Conservation (phyloP, 2,113 vertebrate genomes). For the Nothobranchius furzeri region DNA sequence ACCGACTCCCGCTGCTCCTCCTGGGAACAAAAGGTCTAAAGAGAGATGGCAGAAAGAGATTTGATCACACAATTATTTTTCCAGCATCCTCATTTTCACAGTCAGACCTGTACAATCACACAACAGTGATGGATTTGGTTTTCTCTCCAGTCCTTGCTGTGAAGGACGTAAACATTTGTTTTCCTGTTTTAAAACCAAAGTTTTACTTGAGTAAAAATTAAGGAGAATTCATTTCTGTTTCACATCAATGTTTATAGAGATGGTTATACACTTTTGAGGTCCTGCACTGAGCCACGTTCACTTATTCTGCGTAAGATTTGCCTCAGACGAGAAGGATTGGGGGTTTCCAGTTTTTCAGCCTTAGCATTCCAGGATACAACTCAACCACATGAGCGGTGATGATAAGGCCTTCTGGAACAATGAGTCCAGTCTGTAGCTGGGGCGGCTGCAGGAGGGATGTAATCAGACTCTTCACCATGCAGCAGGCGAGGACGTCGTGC, state of each 20-base stretch:
- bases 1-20: conserved; percentile 38
- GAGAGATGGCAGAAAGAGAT: conserved; percentile 37
- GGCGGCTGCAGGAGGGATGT: conserved; percentile 21
- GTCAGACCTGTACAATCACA: background rate
- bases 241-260: too few species aligned
- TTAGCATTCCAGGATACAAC: conserved; percentile 66
- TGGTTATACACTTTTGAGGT: background rate
- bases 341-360: conserved; percentile 59
- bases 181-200: too few species aligned
- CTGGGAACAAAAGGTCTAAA: conserved; percentile 14
- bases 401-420: conserved; percentile 63
- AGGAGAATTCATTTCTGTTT: background rate
- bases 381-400: conserved; percentile 48
- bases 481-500: conserved; percentile 22
- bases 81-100: conserved; percentile 28
- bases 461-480: conserved; percentile 11
- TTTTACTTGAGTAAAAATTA: too few species aligned
- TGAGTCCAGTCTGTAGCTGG: conserved; percentile 18
- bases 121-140: background rate
- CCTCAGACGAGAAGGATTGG: conserved; percentile 9
- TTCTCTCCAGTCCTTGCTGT: background rate
- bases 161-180: background rate
- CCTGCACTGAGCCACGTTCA: background rate
- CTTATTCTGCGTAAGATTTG: conserved; percentile 13
- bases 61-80: conserved; percentile 44